Base-by-base conservation (phyloP, 1,140 invertebrate genomes). In the Ptiloglossa arizonensis region DNA sequence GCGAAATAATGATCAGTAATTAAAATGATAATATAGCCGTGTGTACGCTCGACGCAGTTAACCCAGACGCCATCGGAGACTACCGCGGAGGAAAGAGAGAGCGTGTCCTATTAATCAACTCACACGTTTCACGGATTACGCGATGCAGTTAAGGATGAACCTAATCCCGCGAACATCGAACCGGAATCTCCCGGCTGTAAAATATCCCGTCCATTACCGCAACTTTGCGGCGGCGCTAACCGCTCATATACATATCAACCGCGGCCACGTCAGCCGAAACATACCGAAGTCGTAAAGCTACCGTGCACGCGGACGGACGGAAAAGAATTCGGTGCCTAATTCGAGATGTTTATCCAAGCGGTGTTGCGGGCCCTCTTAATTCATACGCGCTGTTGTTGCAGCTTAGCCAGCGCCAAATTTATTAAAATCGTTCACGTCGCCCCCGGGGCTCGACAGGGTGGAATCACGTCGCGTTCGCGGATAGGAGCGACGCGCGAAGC, bases 301-400 rank as follows among this genome's bases (percentile, higher is more conserved):
- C 48, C 80, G 57, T 60, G 78, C 54, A 72, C 24, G 56, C 74
- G 75, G 80, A 78, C 75, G 77, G 67, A 84, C 81, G 81, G 80
- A 87, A 87, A 87, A 87, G 85, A 86, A 85, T 87, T 84, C 72
- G 60, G 86, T 73, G 78, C 87, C 87, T 88, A 88, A 89, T 88
- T 89, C 86, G 80, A 88, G 87, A 89, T 89, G 87, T 89, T 89
- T 89, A 87, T 74, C 87, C 87, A 88, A 88, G 87, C 87, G 63
- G 81, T 73, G 77, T 86, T 81, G 62, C 66, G 76, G n/a, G 75
- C 69, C 68, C 85, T 87, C 85, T 88, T 88, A 89, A 89, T 89
- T 89, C 87, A 89, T 88, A 85, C 80, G 48, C 74, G 73, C 81
- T 89, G 87, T 89, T 89, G 86, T 88, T 89, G 83, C 87, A 89